Base-by-base conservation (phyloP, 2,797 vertebrate species). In the Schizothorax lantsangensis region DNA sequence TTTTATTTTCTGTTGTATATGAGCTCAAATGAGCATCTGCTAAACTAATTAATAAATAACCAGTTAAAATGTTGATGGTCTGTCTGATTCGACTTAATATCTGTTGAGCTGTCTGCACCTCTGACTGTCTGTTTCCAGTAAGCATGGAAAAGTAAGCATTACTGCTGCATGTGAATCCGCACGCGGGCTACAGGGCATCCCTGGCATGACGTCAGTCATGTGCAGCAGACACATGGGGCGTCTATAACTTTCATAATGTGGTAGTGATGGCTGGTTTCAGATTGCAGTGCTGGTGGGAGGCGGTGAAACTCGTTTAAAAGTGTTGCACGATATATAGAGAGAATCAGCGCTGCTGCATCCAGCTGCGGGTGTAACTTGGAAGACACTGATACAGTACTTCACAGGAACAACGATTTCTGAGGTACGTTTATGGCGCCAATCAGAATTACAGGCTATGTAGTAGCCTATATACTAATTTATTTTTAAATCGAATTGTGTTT, bases 231-330 rank as follows among this genome's bases (percentile, higher is more conserved):
- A 69, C 64, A 80, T 10, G 79, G 40, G 82, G 26, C 40, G 73
- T 54, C 75, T 71, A 54, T 54, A 59, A 57, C 62, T 52, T 66
- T 84, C 43, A 66, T 84, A 36, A 75, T 14, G 17, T 30, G 30
- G 15, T 5, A 54, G 83, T 68, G 6, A 45, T 26, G 84, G 64
- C 40, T 36, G 79, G 79, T 86, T 52, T 81, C 79, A 66, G 69
- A 40, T 86, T 86, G 40, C 84, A 66, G 52, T 3, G 52, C 17
- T 38, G 75, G 69, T 75, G 84, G 82, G 77, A 71, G 81, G 69
- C 9, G 45, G 66, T 66, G n/a, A 38, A 43, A 47, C 40, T 49
- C 68, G 9, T 86, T 86, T 81, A 86, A 79, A 83, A 83, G 74
- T 62, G 40, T 30, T 26, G 68, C 52, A n/a, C 66, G 54, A 64